phyloP scores from a whole-genome alignment of 2,888 invertebrate genomes.

The Clostera curtula region DNA sequence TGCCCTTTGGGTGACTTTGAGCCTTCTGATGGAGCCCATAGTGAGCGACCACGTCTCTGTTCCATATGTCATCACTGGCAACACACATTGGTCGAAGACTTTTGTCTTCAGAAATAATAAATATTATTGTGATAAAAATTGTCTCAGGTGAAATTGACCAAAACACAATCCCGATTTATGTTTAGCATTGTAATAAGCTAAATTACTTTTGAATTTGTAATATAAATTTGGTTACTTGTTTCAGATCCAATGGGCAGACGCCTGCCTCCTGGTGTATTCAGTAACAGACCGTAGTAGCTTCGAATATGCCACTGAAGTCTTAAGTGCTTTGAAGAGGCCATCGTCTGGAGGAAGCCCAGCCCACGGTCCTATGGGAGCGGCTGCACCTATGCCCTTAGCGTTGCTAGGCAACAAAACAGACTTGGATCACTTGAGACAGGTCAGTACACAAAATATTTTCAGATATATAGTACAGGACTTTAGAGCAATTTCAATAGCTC shows the following conservation, averaged over 20 bases:
- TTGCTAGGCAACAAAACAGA: slow-evolving; percentile 87
- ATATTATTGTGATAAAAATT: no score
- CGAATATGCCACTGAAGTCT: slow-evolving; percentile 78
- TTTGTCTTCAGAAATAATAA: no score
- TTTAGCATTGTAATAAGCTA: no score
- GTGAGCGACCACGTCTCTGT: no score
- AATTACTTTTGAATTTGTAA: background rate
- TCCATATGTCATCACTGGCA: no score
- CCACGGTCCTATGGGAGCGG: slow-evolving; percentile 72
- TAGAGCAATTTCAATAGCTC: no score
- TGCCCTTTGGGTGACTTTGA: no score
- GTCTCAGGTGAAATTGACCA: no score
- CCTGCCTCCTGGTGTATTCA: slow-evolving; percentile 84
- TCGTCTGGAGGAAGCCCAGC: slow-evolving; percentile 71
- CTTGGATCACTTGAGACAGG: slow-evolving; percentile 85
- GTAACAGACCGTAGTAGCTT: slow-evolving; percentile 83
- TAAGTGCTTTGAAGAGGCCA: slow-evolving; percentile 75
- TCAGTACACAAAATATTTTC: slow-evolving; percentile 37
- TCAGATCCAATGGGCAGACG: slow-evolving; percentile 85
- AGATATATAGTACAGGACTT: no score
- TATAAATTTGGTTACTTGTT: slow-evolving; percentile 30
- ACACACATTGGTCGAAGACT: no score
- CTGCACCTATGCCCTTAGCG: slow-evolving; percentile 74
- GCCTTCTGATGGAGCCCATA: no score
- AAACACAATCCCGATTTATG: no score